phyloP scores from a whole-genome alignment of 2,888 invertebrate species.

The Epinotia demarniana region DNA sequence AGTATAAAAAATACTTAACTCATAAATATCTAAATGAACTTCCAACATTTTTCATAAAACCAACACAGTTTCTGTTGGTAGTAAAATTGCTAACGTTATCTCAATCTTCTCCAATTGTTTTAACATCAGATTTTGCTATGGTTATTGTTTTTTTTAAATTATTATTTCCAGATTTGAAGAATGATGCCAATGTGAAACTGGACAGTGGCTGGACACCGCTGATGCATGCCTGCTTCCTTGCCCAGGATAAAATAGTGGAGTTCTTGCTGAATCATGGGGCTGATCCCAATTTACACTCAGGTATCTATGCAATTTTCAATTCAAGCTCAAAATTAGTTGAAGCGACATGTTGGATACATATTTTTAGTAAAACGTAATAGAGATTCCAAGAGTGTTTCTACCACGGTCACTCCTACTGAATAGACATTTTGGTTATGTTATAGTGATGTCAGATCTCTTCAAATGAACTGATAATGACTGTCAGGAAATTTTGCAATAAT shows the following conservation, averaged over 20 bases:
- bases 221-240: slow-evolving; percentile 85
- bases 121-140: too few relatives aligned
- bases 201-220: slow-evolving; percentile 86
- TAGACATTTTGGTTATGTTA: neutral
- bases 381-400: too few relatives aligned
- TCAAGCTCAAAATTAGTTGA: neutral
- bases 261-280: slow-evolving; percentile 83
- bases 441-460: neutral
- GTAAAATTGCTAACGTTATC: neutral
- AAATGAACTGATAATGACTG: neutral
- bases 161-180: slow-evolving; percentile 67
- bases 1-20: too few relatives aligned
- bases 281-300: slow-evolving; percentile 82
- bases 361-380: too few relatives aligned
- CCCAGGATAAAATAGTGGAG: slow-evolving; percentile 79
- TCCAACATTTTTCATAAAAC: too few relatives aligned
- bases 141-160: too few relatives aligned
- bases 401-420: neutral
- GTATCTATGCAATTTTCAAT: slow-evolving; percentile 53
- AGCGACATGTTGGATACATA: too few relatives aligned
- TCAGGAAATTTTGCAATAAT: neutral
- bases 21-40: too few relatives aligned
- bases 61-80: too few relatives aligned
- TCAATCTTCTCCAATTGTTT: neutral
- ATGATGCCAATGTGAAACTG: slow-evolving; percentile 70